These are phyloP conservation scores for Aspidiotus destructor DNA, from an alignment of 2,888 invertebrate species.

Conservation along the genomic window DNA sequence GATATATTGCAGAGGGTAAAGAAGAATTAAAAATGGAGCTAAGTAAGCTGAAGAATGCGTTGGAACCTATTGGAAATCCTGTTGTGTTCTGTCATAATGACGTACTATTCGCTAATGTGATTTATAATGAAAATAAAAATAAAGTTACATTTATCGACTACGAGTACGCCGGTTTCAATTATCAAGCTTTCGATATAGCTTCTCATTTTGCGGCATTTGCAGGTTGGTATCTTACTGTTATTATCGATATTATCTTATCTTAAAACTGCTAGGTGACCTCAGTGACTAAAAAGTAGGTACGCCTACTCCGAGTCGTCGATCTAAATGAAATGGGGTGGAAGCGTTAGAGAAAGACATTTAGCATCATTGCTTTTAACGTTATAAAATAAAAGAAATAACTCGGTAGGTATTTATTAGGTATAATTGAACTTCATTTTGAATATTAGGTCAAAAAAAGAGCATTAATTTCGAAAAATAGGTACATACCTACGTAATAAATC, in stretches of 20 bases:
- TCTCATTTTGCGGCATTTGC: slow-evolving; percentile 97
- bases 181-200: slow-evolving; percentile 90
- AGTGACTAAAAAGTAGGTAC: neutral
- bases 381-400: too few relatives aligned
- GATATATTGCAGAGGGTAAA: slow-evolving; percentile 50
- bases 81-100: slow-evolving; percentile 96
- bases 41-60: slow-evolving; percentile 52
- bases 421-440: too few relatives aligned
- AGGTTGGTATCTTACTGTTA: slow-evolving; percentile 51
- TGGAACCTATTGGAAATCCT: slow-evolving; percentile 58
- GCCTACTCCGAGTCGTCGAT: too few relatives aligned
- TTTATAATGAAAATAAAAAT: slow-evolving; percentile 55
- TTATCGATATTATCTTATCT: slow-evolving; percentile 40
- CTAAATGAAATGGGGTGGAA: too few relatives aligned
- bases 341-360: too few relatives aligned
- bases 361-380: too few relatives aligned
- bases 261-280: neutral
- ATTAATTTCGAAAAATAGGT: too few relatives aligned
- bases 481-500: too few relatives aligned
- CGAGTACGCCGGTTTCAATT: slow-evolving; percentile 90
- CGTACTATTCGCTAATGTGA: slow-evolving; percentile 84
- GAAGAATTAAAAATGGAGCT: slow-evolving; percentile 56
- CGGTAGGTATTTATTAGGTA: too few relatives aligned
- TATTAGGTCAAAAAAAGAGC: too few relatives aligned
- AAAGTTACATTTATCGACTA: slow-evolving; percentile 87